Evolutionary conservation across 2,888 invertebrate species (phyloP).

Genomic region (Achlya flavicornis): DNA sequence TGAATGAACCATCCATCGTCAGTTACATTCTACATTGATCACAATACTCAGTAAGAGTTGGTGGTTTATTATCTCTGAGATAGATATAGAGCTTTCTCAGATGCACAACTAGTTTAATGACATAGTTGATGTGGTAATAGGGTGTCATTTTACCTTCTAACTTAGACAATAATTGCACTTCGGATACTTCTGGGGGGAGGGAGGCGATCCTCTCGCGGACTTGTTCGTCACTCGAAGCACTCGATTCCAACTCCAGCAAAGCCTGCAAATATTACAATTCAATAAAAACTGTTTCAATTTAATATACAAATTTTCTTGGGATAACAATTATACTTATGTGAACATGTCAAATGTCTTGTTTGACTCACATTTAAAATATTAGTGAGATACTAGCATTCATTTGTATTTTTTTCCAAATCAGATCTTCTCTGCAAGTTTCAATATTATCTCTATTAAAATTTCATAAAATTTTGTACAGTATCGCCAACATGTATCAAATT

Average conservation of each 20-base stretch:
- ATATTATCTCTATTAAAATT: no score
- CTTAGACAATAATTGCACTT: slow-evolving; percentile 93
- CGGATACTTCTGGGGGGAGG: slow-evolving; percentile 96
- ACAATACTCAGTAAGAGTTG: background rate
- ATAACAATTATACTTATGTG: no score
- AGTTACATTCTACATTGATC: background rate
- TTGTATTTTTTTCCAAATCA: no score
- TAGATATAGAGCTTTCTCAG: slow-evolving; percentile 18
- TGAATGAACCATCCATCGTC: no score
- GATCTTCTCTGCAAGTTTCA: no score
- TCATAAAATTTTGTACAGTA: no score
- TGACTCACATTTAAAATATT: no score
- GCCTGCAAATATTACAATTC: slow-evolving; percentile 66
- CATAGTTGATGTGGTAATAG: slow-evolving; percentile 35
- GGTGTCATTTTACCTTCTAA: slow-evolving; percentile 87
- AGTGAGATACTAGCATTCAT: no score
- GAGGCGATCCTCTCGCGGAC: slow-evolving; percentile 97
- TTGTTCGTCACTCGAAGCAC: slow-evolving; percentile 97
- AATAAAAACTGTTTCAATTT: background rate
- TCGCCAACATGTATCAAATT: no score
- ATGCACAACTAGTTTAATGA: slow-evolving; percentile 24
- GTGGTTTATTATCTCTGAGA: slow-evolving; percentile 18
- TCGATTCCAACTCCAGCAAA: slow-evolving; percentile 93
- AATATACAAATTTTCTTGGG: no score
- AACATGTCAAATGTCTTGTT: no score